These are phyloP conservation scores for Loxodonta africana DNA, from an alignment of 2,113 vertebrate genomes.

Conservation along the genomic window DNA sequence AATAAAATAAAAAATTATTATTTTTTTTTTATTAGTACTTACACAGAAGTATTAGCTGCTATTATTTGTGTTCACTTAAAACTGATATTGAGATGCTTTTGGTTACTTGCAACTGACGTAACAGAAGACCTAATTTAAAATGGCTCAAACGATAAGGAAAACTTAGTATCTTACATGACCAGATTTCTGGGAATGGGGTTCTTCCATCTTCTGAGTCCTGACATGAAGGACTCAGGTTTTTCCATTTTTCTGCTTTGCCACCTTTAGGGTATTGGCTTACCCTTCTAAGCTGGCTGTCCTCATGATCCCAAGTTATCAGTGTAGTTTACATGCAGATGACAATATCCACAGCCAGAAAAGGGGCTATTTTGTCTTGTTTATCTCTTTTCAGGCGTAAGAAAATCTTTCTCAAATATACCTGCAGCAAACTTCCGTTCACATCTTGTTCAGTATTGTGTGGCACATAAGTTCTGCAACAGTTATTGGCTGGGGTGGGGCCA, in stretches of 20 bases:
- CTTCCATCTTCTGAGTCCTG: neutral
- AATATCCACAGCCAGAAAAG: neutral
- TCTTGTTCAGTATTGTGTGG: neutral
- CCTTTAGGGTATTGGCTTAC: neutral
- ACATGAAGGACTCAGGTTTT: neutral
- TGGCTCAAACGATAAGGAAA: neutral
- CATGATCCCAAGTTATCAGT: neutral
- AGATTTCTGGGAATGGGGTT: neutral
- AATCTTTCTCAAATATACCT: neutral
- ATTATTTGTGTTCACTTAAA: neutral
- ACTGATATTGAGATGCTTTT: neutral
- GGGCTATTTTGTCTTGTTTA: neutral
- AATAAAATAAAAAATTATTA: no score
- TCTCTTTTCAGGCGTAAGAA: neutral
- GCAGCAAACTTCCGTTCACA: neutral
- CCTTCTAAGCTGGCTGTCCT: neutral
- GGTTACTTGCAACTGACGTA: constrained; percentile 13
- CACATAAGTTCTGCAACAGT: neutral
- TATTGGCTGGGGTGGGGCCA: neutral
- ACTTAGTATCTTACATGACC: neutral
- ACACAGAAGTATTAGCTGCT: neutral
- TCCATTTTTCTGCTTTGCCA: constrained; percentile 33
- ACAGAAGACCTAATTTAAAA: neutral
- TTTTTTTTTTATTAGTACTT: no score
- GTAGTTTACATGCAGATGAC: neutral